phyloP scores from a whole-genome alignment of 2,888 invertebrate species.

The Phrixothrix hirtus region DNA sequence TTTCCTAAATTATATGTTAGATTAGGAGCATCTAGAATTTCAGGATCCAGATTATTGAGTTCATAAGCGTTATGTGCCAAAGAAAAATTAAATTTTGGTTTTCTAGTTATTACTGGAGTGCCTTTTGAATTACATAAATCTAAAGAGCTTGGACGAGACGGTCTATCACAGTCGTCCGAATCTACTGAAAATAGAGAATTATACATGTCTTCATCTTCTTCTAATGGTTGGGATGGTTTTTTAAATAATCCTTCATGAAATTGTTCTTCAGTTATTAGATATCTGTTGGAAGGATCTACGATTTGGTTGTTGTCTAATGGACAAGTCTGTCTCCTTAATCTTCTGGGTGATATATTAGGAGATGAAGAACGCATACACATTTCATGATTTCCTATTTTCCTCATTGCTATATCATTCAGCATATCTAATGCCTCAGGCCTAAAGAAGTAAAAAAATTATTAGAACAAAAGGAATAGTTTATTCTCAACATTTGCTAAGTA shows the following conservation, averaged over 20 bases:
- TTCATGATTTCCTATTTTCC: constrained; percentile 64
- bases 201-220: constrained; percentile 51
- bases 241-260: constrained; percentile 55
- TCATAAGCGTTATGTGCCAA: constrained; percentile 69
- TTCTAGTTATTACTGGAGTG: constrained; percentile 65
- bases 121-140: constrained; percentile 66
- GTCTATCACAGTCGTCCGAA: constrained; percentile 53
- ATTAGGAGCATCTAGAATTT: constrained; percentile 66
- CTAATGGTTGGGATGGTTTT: constrained; percentile 46
- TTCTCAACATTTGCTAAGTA: too few species aligned
- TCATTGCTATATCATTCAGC: constrained; percentile 78
- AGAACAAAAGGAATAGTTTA: too few species aligned
- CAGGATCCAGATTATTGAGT: constrained; percentile 68
- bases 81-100: constrained; percentile 71
- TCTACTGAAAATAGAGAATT: constrained; percentile 54
- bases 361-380: constrained; percentile 53
- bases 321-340: constrained; percentile 48
- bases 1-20: constrained; percentile 55
- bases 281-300: constrained; percentile 37
- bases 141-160: constrained; percentile 64
- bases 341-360: constrained; percentile 65
- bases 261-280: constrained; percentile 50
- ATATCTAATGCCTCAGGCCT: constrained; percentile 85
- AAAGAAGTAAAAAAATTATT: too few species aligned
- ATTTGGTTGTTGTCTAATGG: constrained; percentile 55